These are phyloP conservation scores for Spinus pinus DNA, from an alignment of 2,797 vertebrate species.

Conservation along the genomic window DNA sequence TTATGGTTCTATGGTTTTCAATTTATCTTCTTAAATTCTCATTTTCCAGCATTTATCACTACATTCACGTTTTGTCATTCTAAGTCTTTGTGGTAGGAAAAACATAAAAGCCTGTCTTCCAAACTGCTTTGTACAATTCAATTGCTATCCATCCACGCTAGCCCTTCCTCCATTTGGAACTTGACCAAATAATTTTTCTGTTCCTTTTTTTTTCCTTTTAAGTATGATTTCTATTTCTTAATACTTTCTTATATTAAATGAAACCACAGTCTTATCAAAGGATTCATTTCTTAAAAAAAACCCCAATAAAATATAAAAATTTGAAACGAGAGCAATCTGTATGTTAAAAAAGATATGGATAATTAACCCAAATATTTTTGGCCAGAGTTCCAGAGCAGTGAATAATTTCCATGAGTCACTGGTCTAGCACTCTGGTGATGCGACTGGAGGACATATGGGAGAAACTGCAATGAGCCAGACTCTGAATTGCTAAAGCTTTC, in stretches of 20 bases:
- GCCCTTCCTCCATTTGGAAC: not conserved
- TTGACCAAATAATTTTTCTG: not conserved
- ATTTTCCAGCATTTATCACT: not conserved
- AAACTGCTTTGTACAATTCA: not conserved
- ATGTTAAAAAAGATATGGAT: not conserved
- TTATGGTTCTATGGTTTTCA: not conserved
- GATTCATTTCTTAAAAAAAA: not conserved
- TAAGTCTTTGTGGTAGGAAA: not conserved
- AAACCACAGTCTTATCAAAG: not conserved
- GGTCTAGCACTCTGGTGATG: not conserved
- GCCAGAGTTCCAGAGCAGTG: not conserved
- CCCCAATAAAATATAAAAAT: not conserved
- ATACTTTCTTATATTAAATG: not conserved
- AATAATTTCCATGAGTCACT: not conserved
- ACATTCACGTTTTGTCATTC: not conserved
- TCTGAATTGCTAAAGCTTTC: not conserved
- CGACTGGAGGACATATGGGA: not conserved
- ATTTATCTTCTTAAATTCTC: not conserved
- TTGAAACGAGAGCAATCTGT: not conserved
- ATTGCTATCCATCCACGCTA: not conserved
- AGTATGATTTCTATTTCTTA: not conserved
- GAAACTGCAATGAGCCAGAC: not conserved
- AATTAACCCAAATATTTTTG: slow-evolving; percentile 11
- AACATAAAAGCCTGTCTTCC: not conserved
- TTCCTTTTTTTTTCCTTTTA: not conserved